Percentiles rank a stretch among this genome's conserved stretches.
Evolutionary conservation across 2,113 vertebrate genomes (phyloP).

Genomic region (Cepphus grylle): DNA sequence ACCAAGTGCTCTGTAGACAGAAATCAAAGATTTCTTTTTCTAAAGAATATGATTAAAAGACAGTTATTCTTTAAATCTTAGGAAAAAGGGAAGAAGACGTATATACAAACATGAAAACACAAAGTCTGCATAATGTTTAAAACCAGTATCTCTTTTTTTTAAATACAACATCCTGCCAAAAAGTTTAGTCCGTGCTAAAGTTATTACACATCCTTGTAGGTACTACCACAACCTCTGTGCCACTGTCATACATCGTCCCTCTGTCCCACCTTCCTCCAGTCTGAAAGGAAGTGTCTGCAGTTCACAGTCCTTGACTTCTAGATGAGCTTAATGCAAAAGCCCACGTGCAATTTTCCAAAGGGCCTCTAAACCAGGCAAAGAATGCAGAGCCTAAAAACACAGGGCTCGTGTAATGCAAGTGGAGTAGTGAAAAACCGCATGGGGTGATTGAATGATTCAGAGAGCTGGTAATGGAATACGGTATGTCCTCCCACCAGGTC

Average conservation of each 20-base stretch:
- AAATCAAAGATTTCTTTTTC: background rate
- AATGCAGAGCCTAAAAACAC: background rate
- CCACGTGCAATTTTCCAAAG: background rate
- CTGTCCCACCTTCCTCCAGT: background rate
- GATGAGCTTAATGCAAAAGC: background rate
- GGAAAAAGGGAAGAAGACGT: background rate
- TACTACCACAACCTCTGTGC: background rate
- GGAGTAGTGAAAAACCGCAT: background rate
- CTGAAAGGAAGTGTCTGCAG: background rate
- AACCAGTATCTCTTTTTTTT: background rate
- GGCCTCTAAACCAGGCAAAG: background rate
- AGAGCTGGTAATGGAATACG: background rate
- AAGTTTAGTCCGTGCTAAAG: background rate
- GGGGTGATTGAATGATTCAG: background rate
- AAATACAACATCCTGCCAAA: background rate
- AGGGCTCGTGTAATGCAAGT: background rate
- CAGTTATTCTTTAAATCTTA: background rate
- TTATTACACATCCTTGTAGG: background rate
- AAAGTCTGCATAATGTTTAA: background rate
- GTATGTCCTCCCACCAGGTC: background rate
- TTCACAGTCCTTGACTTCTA: background rate
- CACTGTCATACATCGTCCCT: background rate
- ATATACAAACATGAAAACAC: background rate
- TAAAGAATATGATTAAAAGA: background rate
- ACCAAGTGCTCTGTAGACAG: background rate